Conservation (phyloP, 2,113 vertebrate genomes). For the Onychostoma macrolepis region DNA sequence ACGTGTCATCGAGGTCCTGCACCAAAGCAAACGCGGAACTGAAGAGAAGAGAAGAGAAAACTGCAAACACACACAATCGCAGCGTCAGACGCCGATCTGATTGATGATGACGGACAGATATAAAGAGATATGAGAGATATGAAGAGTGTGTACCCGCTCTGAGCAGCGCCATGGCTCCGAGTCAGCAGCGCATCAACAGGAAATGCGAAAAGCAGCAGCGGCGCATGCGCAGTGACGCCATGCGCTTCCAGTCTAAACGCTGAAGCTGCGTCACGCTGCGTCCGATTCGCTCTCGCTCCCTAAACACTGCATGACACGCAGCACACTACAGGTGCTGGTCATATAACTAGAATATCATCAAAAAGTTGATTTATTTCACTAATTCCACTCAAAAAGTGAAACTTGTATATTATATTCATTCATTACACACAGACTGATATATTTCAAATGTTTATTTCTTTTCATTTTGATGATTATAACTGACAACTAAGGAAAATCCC, state of each 20-base stretch:
- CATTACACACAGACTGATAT: no score
- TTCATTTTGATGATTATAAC: no score
- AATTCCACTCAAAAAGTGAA: no score
- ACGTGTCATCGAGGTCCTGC: constrained; percentile 95
- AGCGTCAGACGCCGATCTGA: background rate
- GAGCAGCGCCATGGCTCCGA: constrained; percentile 73
- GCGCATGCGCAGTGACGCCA: constrained; percentile 64
- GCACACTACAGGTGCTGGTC: no score
- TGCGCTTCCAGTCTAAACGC: background rate
- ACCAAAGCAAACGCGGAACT: constrained; percentile 79
- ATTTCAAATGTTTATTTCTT: no score
- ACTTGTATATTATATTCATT: no score
- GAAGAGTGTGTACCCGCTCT: constrained; percentile 66
- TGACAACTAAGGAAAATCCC: no score
- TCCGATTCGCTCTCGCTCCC: background rate
- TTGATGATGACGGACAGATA: background rate
- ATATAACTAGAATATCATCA: no score
- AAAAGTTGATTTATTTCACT: no score
- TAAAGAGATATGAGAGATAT: background rate
- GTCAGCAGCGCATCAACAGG: constrained; percentile 68
- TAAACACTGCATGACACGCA: background rate
- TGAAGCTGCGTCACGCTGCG: background rate
- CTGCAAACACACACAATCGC: constrained; percentile 29
- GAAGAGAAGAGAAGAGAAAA: constrained; percentile 69
- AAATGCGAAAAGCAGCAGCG: constrained; percentile 59